Percentiles rank a stretch among this genome's conserved stretches.
phyloP scores from a whole-genome alignment of 2,113 vertebrate species.

The human (Homo sapiens) region GRCh38 chr5:110375501-110376000 shows the following conservation, averaged over 20 bases:
- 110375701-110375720: background rate
- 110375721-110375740: background rate
- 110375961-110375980: conserved; percentile 1
- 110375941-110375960: background rate
- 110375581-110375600: background rate
- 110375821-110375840: background rate
- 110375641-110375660: background rate
- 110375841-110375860: background rate
- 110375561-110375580: background rate
- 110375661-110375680: background rate
- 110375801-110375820: background rate
- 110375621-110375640: background rate
- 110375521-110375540: background rate
- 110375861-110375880: background rate
- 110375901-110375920: background rate
- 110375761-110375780: background rate
- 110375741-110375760: background rate
- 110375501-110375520: background rate
- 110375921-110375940: background rate
- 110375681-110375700: background rate
- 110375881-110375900: background rate
- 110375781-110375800: background rate
- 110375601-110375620: background rate
- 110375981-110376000: background rate
- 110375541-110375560: background rate